Base-by-base conservation (phyloP, 1,140 invertebrate genomes). In the Listronotus oregonensis region DNA sequence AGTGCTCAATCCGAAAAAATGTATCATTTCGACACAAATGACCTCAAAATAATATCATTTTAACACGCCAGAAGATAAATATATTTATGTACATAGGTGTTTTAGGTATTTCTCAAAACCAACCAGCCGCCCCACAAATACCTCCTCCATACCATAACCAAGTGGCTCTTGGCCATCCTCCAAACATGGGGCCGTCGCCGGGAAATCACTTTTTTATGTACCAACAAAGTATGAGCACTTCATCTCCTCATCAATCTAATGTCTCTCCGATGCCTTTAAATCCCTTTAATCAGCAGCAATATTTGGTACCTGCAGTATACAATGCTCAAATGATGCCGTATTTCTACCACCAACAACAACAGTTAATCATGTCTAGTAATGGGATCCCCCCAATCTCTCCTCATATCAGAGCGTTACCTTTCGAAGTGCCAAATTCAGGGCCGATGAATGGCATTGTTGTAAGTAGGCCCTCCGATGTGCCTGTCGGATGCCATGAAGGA, bases 241-340 rank as follows among this genome's bases (percentile, higher is more conserved):
- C 82, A 43, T 80, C 82, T 8, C 74, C 72, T 7, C 72, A 73
- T n/a, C 72, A 73, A 52, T 61, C 69, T n/a, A 73, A 71, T 47
- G 68, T 75, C 17, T 49, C 58, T 31, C 40, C 56, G 15, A 54
- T 75, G 32, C 72, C 71, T 51, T 64, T 76, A 11, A 77, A 75
- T 49, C 74, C 75, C 73, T 80, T 84, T 75, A 79, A 82, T 67
- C 83, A 82, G 9, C 84, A 84, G 64, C 84, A 84, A 65, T 84
- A 84, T 60, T 79, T 84, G 2, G 82, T 83, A 75, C 82, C 84
- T 3, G 79, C 82, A 18, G 77, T 80, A 14, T 75, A 78, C 50
- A 84, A 82, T 74, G 81, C 83, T 74, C 83, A 83, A 64, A 83
- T 84, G 82, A 76, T 84, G 47, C 82, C 83, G 0, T 84, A 83